Base-by-base conservation (phyloP, 2,888 invertebrate species). In the Hedya salicella region DNA sequence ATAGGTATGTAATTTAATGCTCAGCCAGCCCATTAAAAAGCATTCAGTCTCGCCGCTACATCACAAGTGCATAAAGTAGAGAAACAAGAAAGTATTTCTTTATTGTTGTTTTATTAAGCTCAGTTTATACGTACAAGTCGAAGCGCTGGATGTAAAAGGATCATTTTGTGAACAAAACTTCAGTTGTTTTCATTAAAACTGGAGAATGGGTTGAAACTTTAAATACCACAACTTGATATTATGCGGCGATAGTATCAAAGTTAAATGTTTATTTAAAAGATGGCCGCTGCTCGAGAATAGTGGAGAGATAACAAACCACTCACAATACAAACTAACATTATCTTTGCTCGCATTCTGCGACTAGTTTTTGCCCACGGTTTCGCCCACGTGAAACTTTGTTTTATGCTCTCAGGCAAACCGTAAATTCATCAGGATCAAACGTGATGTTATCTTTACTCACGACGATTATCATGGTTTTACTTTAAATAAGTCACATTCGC, bases 1-100 rank as follows among this genome's bases (percentile, higher is more conserved):
- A 81, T 80, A 81, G 81, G 78, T 78, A 78, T 78, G 79, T 78
- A 79, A 79, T 81, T 81, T 81, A 79, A 81, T 79, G 78, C 81
- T 78, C 76, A 81, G 79, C 77, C 78, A 79, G 78, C 75, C 83
- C 82, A 88, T 89, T 89, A 88, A 88, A 89, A 87, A 83, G 80
- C 83, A 87, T 88, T 89, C 86, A 87, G 79, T 77, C 78, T 68
- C 73, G 76, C 73, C 79, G 75, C 76, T 76, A 77, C 81, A 78
- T 78, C 78, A 72, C 74, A 79, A 25, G 77, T 78, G 78, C 78
- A 82, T 83, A 85, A 82, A 83, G 70, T 68, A 65, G 53, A 40
- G 59, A 59, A 54, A 68, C 48, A 64, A 68, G 69, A 57, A 57
- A 40, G 61, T 40, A 39, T 68, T 68, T 70, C 68, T 73, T 66